A percentile compares a stretch with the other conserved stretches of the same genome.
phyloP scores from a whole-genome alignment of 1,140 invertebrate species.

The Aphaenogaster floridana region DNA sequence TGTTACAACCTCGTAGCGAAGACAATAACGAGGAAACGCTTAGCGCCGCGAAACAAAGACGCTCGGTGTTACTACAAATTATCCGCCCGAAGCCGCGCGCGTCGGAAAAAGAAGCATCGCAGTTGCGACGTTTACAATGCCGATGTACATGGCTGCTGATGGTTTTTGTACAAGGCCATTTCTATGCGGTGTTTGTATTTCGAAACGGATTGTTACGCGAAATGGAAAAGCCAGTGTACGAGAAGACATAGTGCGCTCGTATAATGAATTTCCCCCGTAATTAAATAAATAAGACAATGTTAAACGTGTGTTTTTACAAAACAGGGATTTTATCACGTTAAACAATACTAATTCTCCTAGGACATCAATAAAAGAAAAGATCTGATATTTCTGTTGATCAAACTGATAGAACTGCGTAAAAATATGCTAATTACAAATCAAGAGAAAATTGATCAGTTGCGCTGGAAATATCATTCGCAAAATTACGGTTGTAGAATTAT shows the following conservation, averaged over 20 bases:
- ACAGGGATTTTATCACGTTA: neutral
- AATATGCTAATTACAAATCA: neutral
- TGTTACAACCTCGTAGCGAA: slow-evolving; percentile 62
- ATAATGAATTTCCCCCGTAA: slow-evolving; percentile 9
- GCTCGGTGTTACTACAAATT: slow-evolving; percentile 64
- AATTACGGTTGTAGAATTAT: slow-evolving; percentile 6
- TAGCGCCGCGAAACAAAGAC: slow-evolving; percentile 60
- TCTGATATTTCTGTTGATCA: neutral
- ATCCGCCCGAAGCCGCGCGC: slow-evolving; percentile 44
- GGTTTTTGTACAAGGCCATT: slow-evolving; percentile 53
- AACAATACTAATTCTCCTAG: neutral
- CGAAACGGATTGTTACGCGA: slow-evolving; percentile 27
- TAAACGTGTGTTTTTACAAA: neutral
- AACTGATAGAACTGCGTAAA: neutral
- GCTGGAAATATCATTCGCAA: neutral
- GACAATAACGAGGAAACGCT: slow-evolving; percentile 64
- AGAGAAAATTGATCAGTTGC: too few relatives aligned
- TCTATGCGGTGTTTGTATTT: slow-evolving; percentile 40
- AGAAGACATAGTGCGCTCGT: neutral
- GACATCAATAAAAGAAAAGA: neutral
- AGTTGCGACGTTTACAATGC: slow-evolving; percentile 49
- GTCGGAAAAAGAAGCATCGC: slow-evolving; percentile 45
- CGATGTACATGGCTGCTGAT: slow-evolving; percentile 30
- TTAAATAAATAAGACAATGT: slow-evolving; percentile 33
- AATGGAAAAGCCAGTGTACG: slow-evolving; percentile 19